Conservation (phyloP, 1,140 invertebrate genomes). For the Ips typographus region DNA sequence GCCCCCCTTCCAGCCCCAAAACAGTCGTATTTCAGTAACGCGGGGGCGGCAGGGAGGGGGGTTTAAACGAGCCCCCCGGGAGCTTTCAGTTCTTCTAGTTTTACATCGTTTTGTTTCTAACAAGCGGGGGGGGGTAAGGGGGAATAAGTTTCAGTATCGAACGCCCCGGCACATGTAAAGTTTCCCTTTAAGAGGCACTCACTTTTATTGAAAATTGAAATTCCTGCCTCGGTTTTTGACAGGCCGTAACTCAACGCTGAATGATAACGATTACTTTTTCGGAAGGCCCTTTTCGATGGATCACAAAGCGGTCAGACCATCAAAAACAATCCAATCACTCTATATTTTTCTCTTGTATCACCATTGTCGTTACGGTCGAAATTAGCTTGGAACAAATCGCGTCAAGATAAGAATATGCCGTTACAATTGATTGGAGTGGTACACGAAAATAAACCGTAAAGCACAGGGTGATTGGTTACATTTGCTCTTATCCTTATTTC, state of each 20-base stretch:
- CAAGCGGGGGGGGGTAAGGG: slow-evolving; percentile 44
- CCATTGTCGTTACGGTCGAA: too few species aligned
- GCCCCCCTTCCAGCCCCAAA: slow-evolving; percentile 34
- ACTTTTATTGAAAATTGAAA: slow-evolving; percentile 52
- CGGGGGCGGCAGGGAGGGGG: slow-evolving; percentile 32
- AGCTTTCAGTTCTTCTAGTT: slow-evolving; percentile 51
- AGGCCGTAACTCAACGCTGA: slow-evolving; percentile 50
- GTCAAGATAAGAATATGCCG: too few species aligned
- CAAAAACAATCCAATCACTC: background rate
- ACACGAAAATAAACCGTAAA: too few species aligned
- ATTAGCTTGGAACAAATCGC: too few species aligned
- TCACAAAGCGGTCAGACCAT: background rate
- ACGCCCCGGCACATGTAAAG: slow-evolving; percentile 36
- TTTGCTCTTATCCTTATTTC: too few species aligned
- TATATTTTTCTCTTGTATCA: background rate
- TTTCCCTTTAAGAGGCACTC: slow-evolving; percentile 43
- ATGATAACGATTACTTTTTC: slow-evolving; percentile 48
- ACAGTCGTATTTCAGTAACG: slow-evolving; percentile 50
- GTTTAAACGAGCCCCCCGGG: slow-evolving; percentile 47
- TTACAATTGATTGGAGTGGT: too few species aligned
- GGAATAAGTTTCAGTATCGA: slow-evolving; percentile 49
- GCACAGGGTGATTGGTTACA: too few species aligned
- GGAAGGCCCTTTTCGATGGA: slow-evolving; percentile 1
- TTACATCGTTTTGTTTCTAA: slow-evolving; percentile 56
- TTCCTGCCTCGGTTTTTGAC: slow-evolving; percentile 48